Evolutionary conservation across 2,888 invertebrate species (phyloP), one percentile per base, ranked within the genome.

Genomic region (Drosophila ustulata): DNA sequence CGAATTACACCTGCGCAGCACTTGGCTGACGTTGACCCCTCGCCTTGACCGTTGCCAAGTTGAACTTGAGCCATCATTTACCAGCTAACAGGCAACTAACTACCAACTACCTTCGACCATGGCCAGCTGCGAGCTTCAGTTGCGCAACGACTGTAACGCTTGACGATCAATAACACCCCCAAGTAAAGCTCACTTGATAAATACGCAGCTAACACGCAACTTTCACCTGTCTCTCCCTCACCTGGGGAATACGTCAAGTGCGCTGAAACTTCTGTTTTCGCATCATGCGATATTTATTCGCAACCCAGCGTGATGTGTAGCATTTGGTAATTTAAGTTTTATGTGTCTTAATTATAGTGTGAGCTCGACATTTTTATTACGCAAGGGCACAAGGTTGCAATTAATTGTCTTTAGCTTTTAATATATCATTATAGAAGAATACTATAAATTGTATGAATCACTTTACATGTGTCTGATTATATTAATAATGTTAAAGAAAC

Each of bases 171-270:
- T 86, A 77, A 68, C 59, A 64, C 39, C 64, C 55, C 59, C 61
- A 4, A 34, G 39, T 34, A 59, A 77, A 75, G 62, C 65, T 51
- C 30, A 58, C 43, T 67, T 83, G 72, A 83, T 87, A 55, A 58
- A 83, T 65, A 75, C 85, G 72, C 85, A 71, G 43, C 51, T 59
- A 37, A 26, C 83, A 83, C 83, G 83, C 88, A 83, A 87, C 77
- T 73, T 62, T 59, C 53, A 18, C 52, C 52, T 47, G 65, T 32
- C 58, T 57, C 30, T 28, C 58, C 59, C 30, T 28, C 18, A 43
- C 43, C 37, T 28, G 8, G 50, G 34, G 43, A 9, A 45, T 26
- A 18, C 9, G 25, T 3, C 4, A 13, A 51, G 61, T 43, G 23
- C 25, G 5, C 26, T 7, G 7, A 26, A 32, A 28, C 5, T 9